A percentile compares a stretch with the other conserved stretches of the same genome.
phyloP scores from a whole-genome alignment of 2,888 invertebrate species.

The Macrosiphum euphorbiae region DNA sequence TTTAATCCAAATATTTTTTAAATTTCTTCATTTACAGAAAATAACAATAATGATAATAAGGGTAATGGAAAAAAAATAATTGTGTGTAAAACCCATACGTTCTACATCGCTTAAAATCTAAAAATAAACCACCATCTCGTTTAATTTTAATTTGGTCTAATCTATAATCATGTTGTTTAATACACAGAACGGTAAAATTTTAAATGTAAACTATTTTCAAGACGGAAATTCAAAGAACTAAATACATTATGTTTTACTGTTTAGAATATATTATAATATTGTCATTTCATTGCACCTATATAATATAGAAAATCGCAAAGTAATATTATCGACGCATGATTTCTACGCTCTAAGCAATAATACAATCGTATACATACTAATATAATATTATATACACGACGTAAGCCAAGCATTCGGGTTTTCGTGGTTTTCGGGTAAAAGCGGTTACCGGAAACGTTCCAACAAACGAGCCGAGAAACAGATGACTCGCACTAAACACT shows the following conservation, averaged over 20 bases:
- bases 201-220: background rate
- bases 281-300: background rate
- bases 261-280: background rate
- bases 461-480: constrained; percentile 46
- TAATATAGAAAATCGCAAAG: background rate
- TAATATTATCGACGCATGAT: background rate
- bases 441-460: constrained; percentile 44
- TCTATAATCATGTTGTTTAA: background rate
- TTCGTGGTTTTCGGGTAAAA: constrained; percentile 52
- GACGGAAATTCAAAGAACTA: background rate
- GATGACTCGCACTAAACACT: constrained; percentile 28
- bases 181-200: background rate
- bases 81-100: too few relatives aligned
- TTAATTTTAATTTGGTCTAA: background rate
- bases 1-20: background rate
- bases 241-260: background rate
- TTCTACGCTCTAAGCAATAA: background rate
- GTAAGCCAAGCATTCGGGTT: background rate
- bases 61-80: background rate
- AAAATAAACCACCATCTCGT: background rate
- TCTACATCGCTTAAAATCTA: too few relatives aligned
- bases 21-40: background rate
- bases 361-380: background rate
- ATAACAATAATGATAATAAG: background rate
- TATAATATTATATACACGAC: background rate